phyloP scores from a whole-genome alignment of 2,113 vertebrate species.

The Haplotaxodon microlepis region DNA sequence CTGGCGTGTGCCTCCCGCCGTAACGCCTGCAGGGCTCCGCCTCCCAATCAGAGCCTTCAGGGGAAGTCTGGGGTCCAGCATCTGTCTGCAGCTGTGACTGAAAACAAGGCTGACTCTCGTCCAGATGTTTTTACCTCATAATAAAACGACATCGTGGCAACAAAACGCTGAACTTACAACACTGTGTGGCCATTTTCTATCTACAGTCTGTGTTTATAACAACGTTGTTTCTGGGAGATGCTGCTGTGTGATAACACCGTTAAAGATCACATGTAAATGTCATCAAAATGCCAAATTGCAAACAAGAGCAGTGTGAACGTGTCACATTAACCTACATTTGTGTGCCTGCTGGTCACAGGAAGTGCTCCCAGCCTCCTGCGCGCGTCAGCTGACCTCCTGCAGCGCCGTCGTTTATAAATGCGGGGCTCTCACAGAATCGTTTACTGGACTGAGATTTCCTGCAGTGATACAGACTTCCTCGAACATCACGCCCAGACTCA shows the following conservation, averaged over 20 bases:
- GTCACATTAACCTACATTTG: not conserved
- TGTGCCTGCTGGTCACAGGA: not conserved
- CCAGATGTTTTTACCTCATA: not conserved
- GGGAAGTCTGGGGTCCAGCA: not conserved
- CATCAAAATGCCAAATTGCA: not conserved
- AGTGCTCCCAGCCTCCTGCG: not conserved
- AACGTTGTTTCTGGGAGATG: not conserved
- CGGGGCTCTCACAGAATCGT: not conserved
- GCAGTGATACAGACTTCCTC: not conserved
- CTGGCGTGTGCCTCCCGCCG: accelerated
- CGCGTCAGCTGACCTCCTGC: not conserved
- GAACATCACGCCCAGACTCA: not conserved
- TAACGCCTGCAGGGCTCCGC: not conserved
- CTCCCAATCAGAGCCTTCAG: not conserved
- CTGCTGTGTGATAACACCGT: not conserved
- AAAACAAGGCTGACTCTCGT: not conserved
- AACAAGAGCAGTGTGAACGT: not conserved
- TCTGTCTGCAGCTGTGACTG: not conserved
- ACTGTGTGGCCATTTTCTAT: not conserved
- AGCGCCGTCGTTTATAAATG: not conserved
- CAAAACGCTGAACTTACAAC: not conserved
- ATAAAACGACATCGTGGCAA: not conserved
- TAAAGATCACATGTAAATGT: not conserved
- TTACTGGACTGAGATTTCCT: not conserved
- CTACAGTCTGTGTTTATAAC: not conserved